phyloP scores from a whole-genome alignment of 2,797 vertebrate genomes.

The Spheniscus humboldti region DNA sequence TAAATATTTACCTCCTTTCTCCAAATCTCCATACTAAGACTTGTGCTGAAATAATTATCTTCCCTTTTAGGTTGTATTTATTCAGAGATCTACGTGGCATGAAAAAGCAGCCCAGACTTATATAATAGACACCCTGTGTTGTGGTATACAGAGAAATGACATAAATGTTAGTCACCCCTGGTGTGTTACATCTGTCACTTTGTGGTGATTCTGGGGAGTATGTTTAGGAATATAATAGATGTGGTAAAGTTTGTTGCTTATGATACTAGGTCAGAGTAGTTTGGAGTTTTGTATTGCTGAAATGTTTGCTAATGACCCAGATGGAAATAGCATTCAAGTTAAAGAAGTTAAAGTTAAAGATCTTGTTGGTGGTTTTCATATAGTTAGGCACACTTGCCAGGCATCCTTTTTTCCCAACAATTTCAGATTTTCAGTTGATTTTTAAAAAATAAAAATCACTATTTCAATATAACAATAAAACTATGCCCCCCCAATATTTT shows the following conservation, averaged over 20 bases:
- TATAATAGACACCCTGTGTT: neutral
- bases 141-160: neutral
- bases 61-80: slow-evolving; percentile 32
- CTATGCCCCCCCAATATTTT: neutral
- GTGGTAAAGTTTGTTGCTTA: neutral
- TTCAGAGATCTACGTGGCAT: neutral
- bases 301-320: slow-evolving; percentile 3
- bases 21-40: neutral
- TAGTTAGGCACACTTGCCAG: neutral
- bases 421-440: slow-evolving; percentile 24
- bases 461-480: neutral
- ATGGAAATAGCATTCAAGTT: slow-evolving; percentile 12
- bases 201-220: neutral
- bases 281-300: neutral
- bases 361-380: neutral
- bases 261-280: neutral
- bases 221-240: neutral
- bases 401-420: neutral
- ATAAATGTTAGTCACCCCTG: neutral
- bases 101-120: neutral
- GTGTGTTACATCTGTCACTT: neutral
- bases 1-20: slow-evolving; percentile 25
- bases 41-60: slow-evolving; percentile 22
- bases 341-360: neutral
- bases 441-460: slow-evolving; percentile 17